phyloP scores from a whole-genome alignment of 2,797 vertebrate species.

The Characodon lateralis region DNA sequence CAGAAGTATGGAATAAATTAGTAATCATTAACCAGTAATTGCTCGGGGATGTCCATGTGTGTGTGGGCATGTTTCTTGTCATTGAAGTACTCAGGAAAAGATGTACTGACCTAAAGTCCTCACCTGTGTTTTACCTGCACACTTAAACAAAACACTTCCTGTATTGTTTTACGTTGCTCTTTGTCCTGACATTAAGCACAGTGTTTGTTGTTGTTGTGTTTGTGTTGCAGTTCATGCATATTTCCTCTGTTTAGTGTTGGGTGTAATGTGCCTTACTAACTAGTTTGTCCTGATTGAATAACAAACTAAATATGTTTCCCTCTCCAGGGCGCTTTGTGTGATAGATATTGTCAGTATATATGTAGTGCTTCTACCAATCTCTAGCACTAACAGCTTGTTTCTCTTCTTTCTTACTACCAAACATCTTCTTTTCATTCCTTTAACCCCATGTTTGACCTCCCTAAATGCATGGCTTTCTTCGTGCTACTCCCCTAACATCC shows the following conservation, averaged over 20 bases:
- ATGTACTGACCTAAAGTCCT: background rate
- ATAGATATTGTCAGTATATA: conserved; percentile 30
- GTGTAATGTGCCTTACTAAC: background rate
- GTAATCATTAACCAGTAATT: background rate
- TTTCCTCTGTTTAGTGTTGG: conserved; percentile 21
- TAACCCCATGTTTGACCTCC: background rate
- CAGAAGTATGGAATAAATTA: too few species aligned
- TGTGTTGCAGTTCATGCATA: background rate
- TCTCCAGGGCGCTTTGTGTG: conserved; percentile 10
- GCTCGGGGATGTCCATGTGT: background rate
- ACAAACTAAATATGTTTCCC: conserved; percentile 27
- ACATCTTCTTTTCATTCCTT: conserved; percentile 34
- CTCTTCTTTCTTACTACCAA: conserved; percentile 45
- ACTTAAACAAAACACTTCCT: background rate
- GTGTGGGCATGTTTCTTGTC: background rate
- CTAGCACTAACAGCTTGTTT: conserved; percentile 56
- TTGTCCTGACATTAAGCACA: background rate
- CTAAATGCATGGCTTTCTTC: conserved; percentile 41
- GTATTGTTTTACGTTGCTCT: background rate
- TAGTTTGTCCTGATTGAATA: conserved; percentile 13
- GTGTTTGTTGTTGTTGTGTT: conserved; percentile 16
- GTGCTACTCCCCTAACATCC: conserved; percentile 38
- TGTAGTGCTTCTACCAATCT: conserved; percentile 7
- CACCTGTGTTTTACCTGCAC: background rate
- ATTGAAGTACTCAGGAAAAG: background rate